Base-by-base conservation (phyloP, 2,113 vertebrate species). In the Octodon degus region DNA sequence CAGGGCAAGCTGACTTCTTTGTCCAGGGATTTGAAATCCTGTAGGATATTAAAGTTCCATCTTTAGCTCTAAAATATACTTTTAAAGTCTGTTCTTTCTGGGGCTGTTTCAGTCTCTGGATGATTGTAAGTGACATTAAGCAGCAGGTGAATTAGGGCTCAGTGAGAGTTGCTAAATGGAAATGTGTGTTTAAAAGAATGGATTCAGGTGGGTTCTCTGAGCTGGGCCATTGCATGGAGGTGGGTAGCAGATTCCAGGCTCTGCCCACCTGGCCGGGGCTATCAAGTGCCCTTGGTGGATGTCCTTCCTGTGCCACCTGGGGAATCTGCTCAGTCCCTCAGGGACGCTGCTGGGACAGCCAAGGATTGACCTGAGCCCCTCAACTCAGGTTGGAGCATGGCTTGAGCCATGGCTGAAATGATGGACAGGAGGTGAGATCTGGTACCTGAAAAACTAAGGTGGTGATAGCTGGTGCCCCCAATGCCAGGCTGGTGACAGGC, bases 11-110 rank as follows among this genome's bases (percentile, higher is more conserved):
- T 67, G 94, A 63, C 88, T 9, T 87, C 96, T 82, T 92, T 14
- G 95, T 88, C 91, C 55, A n/a, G 96, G 95, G 95, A 97, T 83
- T 96, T 96, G 43, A 94, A 95, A 85, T 86, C 88, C 94, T 87
- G 86, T 91, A 53, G 89, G 96, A 91, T 95, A 87, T 94, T 94
- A 94, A 97, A 98, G 96, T 74, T 55, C 58, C 92, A 30, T 96
- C 93, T 90, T 92, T 95, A 93, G 68, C 90, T 94, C 88, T 76
- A 97, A 97, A 95, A 96, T 94, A 87, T 84, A 80, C 91, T 97
- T 97, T 93, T 91, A 87, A 91, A 97, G 84, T 87, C 95, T 95
- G 89, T 86, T 86, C 95, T 97, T 96, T n/a, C 40, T 74, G 72
- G 93, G 63, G 13, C 74, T 96, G 89, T 88, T 86, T 94, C 13